Evolutionary conservation across 2,888 invertebrate species (phyloP).

Genomic region (Acholoe squamosa): DNA sequence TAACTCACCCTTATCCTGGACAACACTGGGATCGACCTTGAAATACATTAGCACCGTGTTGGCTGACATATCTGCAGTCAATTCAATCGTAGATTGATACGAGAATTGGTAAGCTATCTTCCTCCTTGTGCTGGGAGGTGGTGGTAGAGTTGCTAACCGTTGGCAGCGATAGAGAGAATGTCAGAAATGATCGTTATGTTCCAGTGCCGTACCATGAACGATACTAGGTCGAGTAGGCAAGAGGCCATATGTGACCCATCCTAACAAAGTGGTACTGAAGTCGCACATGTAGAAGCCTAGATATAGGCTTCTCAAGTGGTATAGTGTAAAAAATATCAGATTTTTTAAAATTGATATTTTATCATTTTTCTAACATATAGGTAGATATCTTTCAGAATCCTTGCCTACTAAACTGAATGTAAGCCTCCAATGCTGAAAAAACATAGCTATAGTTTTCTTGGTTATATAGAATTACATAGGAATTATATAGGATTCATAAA

Average conservation of each 20-base stretch:
- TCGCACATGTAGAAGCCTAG: no score
- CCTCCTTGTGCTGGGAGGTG: neutral
- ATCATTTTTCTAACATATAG: no score
- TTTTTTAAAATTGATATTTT: no score
- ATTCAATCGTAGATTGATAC: neutral
- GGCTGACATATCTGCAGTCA: conserved; percentile 35
- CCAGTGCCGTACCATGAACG: conserved; percentile 58
- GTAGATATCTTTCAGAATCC: no score
- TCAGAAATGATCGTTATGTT: conserved; percentile 49
- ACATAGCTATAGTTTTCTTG: no score
- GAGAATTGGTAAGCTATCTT: neutral
- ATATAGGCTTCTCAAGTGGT: no score
- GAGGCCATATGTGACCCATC: conserved; percentile 37
- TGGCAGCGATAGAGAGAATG: conserved; percentile 48
- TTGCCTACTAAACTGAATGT: no score
- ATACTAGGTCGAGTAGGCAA: neutral
- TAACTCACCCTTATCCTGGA: conserved; percentile 57
- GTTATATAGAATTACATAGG: no score
- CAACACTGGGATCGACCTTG: conserved; percentile 60
- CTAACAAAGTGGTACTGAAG: no score
- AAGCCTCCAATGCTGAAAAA: no score
- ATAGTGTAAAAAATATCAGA: no score
- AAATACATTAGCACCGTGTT: conserved; percentile 61
- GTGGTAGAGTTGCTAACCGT: conserved; percentile 18
- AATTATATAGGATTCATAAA: no score